These are phyloP conservation scores for Girardinichthys multiradiatus DNA, from an alignment of 2,113 vertebrate species.

Conservation along the genomic window DNA sequence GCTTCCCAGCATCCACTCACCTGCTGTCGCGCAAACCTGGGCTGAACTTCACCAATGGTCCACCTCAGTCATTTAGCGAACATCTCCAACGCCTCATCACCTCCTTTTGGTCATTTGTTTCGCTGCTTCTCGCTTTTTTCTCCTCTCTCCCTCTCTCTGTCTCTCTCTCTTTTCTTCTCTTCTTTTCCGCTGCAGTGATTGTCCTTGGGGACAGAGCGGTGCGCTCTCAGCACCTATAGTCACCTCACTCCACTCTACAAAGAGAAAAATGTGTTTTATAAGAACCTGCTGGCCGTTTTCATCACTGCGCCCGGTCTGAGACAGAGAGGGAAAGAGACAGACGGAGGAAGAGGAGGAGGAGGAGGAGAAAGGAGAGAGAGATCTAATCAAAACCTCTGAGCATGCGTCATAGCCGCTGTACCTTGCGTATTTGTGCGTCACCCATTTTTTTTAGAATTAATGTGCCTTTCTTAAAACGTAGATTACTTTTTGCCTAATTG, in stretches of 20 bases:
- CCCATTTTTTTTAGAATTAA: background rate
- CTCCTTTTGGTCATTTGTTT: constrained; percentile 41
- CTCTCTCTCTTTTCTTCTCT: background rate
- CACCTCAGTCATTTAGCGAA: constrained; percentile 49
- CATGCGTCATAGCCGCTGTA: constrained; percentile 59
- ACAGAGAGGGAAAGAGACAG: constrained; percentile 22
- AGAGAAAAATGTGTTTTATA: constrained; percentile 21
- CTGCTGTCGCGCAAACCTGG: constrained; percentile 41
- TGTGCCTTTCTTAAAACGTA: background rate
- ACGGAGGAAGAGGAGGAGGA: background rate
- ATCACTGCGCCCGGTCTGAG: constrained; percentile 31
- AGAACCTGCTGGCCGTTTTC: constrained; percentile 35
- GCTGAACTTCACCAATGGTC: constrained; percentile 43
- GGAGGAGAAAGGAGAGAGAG: background rate
- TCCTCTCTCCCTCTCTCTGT: background rate
- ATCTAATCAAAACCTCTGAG: constrained; percentile 57
- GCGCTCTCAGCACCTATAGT: constrained; percentile 22
- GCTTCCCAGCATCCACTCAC: constrained; percentile 35
- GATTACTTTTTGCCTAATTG: background rate
- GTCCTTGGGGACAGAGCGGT: constrained; percentile 38
- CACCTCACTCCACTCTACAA: constrained; percentile 26
- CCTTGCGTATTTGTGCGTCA: constrained; percentile 10
- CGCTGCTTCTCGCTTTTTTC: background rate
- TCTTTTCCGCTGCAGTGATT: constrained; percentile 33
- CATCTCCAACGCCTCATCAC: constrained; percentile 49